Percentiles rank a stretch among this genome's conserved stretches.
phyloP scores from a whole-genome alignment of 2,888 invertebrate genomes.

The Keiferia lycopersicella region DNA sequence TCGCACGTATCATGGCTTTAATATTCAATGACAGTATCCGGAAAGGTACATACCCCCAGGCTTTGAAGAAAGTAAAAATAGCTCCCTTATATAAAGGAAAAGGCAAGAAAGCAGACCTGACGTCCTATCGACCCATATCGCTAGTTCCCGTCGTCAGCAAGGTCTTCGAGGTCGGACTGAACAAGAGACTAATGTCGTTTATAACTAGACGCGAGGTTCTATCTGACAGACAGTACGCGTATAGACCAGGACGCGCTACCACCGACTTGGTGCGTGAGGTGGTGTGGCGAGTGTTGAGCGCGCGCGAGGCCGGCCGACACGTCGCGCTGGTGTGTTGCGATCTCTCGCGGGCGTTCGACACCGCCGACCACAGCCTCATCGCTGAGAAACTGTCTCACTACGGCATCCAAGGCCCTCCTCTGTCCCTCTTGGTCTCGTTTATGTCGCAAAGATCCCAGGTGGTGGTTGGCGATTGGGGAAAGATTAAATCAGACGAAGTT shows the following conservation, averaged over 20 bases:
- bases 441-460: conserved; percentile 3
- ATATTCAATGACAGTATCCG: background rate
- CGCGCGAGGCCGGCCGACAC: conserved; percentile 19
- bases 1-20: too few relatives aligned
- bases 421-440: conserved; percentile 2
- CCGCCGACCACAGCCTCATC: conserved; percentile 23
- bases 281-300: conserved; percentile 22
- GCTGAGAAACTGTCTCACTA: conserved; percentile 22
- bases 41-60: background rate
- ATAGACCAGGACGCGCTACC: conserved; percentile 17
- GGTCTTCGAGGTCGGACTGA: background rate
- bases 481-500: background rate
- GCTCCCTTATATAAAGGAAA: background rate
- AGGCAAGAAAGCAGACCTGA: background rate
- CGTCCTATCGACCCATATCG: background rate
- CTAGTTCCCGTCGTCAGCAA: background rate
- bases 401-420: conserved; percentile 19
- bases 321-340: conserved; percentile 17
- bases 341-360: conserved; percentile 25
- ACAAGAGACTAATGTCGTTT: background rate
- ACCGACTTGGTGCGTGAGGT: conserved; percentile 18
- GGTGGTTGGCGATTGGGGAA: background rate
- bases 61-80: background rate
- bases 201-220: background rate
- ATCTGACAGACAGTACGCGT: conserved; percentile 17